Evolutionary conservation across 2,888 invertebrate genomes (phyloP).

Genomic region (Stenoptilia bipunctidactyla): DNA sequence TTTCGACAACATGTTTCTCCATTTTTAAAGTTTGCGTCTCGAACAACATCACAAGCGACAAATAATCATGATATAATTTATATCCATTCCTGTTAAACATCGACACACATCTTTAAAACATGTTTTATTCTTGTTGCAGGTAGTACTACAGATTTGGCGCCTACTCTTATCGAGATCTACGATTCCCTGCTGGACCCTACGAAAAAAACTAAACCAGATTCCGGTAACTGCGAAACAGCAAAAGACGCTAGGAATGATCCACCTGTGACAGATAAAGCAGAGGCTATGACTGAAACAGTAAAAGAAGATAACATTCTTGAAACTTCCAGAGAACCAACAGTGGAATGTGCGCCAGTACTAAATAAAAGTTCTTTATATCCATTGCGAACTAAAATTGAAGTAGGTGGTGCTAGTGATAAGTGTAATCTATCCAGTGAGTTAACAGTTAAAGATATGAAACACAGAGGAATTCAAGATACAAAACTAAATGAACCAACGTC

Average conservation of each 20-base stretch:
- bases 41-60: too few relatives aligned
- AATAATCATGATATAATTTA: too few relatives aligned
- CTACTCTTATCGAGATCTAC: slow-evolving; percentile 88
- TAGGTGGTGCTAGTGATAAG: slow-evolving; percentile 33
- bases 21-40: too few relatives aligned
- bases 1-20: too few relatives aligned
- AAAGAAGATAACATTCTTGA: slow-evolving; percentile 10
- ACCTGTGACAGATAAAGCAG: slow-evolving; percentile 30
- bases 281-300: slow-evolving; percentile 15
- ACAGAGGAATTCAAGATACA: slow-evolving; percentile 44
- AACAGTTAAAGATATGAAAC: slow-evolving; percentile 29
- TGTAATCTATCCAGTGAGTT: slow-evolving; percentile 16
- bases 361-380: slow-evolving; percentile 49
- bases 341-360: slow-evolving; percentile 21
- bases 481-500: slow-evolving; percentile 35
- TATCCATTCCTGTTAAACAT: too few relatives aligned
- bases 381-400: slow-evolving; percentile 52
- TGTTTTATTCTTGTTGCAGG: slow-evolving; percentile 74
- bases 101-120: too few relatives aligned
- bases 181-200: slow-evolving; percentile 78
- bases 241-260: slow-evolving; percentile 66
- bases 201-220: slow-evolving; percentile 39
- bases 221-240: slow-evolving; percentile 41
- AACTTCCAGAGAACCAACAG: slow-evolving; percentile 32
- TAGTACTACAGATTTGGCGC: slow-evolving; percentile 87